These are phyloP conservation scores for Tachystola acroxantha DNA, from an alignment of 2,888 invertebrate species.

Conservation along the genomic window DNA sequence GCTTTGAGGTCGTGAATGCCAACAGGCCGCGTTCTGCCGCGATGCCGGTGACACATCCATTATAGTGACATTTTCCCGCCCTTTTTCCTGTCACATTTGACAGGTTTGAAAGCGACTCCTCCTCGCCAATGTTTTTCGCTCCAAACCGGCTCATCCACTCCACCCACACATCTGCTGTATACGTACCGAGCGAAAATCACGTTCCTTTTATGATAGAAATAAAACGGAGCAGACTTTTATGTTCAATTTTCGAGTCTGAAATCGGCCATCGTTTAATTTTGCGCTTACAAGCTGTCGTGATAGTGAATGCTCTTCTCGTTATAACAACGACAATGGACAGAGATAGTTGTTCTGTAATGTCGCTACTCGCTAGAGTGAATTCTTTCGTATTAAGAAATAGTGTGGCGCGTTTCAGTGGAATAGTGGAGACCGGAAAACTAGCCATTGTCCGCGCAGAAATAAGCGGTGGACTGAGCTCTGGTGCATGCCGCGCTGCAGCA, in stretches of 20 bases:
- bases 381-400: constrained; percentile 22
- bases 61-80: constrained; percentile 73
- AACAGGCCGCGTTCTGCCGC: constrained; percentile 57
- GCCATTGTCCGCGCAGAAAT: constrained; percentile 21
- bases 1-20: constrained; percentile 56
- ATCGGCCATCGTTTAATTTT: constrained; percentile 22
- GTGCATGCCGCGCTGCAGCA: constrained; percentile 6
- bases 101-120: constrained; percentile 73
- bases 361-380: constrained; percentile 24
- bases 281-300: constrained; percentile 14
- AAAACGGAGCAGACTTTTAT: constrained; percentile 9
- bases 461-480: constrained; percentile 7
- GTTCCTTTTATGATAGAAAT: constrained; percentile 10
- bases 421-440: constrained; percentile 3
- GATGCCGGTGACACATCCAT: constrained; percentile 75
- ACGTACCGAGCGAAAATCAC: constrained; percentile 18
- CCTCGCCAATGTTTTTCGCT: constrained; percentile 61
- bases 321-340: constrained; percentile 20
- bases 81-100: constrained; percentile 75
- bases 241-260: constrained; percentile 12
- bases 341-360: constrained; percentile 20
- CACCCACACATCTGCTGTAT: constrained; percentile 35
- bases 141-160: constrained; percentile 37
- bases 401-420: constrained; percentile 15
- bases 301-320: background rate